Evolutionary conservation across 2,888 invertebrate species (phyloP).

Genomic region (Eupithecia exiguata): DNA sequence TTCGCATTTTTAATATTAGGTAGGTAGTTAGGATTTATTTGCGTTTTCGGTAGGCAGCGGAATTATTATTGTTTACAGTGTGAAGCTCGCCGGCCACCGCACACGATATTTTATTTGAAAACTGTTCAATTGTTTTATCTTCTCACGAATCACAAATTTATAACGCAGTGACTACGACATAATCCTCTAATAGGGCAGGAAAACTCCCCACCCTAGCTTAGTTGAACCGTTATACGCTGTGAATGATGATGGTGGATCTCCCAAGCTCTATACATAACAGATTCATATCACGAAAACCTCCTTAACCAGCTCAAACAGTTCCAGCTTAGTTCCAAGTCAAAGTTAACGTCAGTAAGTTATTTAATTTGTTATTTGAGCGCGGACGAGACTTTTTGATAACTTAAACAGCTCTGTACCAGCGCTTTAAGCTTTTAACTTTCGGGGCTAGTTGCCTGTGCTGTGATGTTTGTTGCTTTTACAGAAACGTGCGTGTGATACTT

Average conservation of each 20-base stretch:
- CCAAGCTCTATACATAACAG: neutral
- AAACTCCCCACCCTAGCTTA: neutral
- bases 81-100: neutral
- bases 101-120: neutral
- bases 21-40: too few species aligned
- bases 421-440: neutral
- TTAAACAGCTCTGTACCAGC: neutral
- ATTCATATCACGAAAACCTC: neutral
- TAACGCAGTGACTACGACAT: too few species aligned
- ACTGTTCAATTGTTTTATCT: neutral
- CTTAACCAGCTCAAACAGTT: neutral
- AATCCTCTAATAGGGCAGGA: neutral
- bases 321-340: neutral
- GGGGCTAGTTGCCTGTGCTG: neutral
- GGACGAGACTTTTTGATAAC: constrained; percentile 7
- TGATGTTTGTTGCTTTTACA: neutral
- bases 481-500: neutral
- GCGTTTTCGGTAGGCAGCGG: too few species aligned
- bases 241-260: neutral
- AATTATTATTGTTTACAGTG: neutral
- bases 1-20: too few species aligned
- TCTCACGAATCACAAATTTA: neutral
- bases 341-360: constrained; percentile 14
- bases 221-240: neutral
- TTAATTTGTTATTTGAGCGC: constrained; percentile 18